Evolutionary conservation across 2,113 vertebrate species (phyloP).

Genomic region (Menura novaehollandiae): DNA sequence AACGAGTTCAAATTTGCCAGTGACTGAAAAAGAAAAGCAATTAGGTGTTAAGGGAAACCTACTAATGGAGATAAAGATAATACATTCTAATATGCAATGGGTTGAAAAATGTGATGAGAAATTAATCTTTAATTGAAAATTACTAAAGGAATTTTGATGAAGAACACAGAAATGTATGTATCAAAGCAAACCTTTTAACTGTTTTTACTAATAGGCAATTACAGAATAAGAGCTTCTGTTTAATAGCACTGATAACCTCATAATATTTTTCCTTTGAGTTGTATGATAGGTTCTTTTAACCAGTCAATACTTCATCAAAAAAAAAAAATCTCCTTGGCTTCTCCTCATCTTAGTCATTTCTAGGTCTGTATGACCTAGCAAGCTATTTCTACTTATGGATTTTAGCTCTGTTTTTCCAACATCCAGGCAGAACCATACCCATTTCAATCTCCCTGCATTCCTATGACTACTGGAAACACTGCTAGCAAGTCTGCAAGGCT

Average conservation of each 20-base stretch:
- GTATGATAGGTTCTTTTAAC: not conserved
- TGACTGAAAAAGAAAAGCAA: constrained; percentile 16
- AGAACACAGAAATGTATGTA: not conserved
- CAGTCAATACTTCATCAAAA: not conserved
- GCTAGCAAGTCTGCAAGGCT: not conserved
- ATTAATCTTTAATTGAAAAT: constrained; percentile 44
- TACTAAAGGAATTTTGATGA: not conserved
- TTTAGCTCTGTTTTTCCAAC: not conserved
- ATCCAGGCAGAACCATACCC: not conserved
- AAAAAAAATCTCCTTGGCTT: not conserved
- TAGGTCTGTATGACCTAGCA: not conserved
- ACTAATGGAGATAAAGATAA: constrained; percentile 13
- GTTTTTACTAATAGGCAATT: not conserved
- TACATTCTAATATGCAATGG: not conserved
- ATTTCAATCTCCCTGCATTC: not conserved
- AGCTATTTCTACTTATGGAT: not conserved
- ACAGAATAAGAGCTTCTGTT: not conserved
- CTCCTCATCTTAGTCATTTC: not conserved
- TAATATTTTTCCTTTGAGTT: not conserved
- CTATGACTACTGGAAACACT: not conserved
- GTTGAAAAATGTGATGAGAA: not conserved
- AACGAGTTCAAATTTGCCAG: constrained; percentile 32
- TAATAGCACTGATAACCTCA: not conserved
- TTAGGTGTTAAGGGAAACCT: constrained; percentile 15
- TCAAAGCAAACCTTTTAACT: not conserved